These are phyloP conservation scores for Rhinoptilus africanus DNA, from an alignment of 2,113 vertebrate species.

Conservation along the genomic window DNA sequence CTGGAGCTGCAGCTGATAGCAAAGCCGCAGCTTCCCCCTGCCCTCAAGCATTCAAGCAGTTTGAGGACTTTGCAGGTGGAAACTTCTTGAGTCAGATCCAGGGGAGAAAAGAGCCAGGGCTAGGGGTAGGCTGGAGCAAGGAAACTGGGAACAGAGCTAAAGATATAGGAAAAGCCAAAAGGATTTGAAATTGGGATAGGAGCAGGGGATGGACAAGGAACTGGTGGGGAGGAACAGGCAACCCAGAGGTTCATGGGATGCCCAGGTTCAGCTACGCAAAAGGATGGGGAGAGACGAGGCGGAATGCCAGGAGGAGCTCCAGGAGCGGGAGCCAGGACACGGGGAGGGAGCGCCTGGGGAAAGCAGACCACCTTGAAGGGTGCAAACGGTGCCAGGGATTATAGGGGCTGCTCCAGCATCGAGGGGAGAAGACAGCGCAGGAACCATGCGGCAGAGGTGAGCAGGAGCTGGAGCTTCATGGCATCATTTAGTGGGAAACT, in stretches of 20 bases:
- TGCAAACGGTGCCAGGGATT: accelerated
- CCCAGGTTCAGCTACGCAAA: not conserved
- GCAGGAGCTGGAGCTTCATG: not conserved
- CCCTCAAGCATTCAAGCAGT: accelerated
- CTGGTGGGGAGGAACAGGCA: not conserved
- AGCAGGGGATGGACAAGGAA: not conserved
- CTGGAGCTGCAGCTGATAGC: not conserved
- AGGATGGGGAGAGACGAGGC: not conserved
- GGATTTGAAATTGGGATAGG: not conserved
- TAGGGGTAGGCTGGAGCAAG: not conserved
- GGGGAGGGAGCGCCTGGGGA: not conserved
- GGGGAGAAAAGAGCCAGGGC: not conserved
- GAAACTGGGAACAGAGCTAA: not conserved
- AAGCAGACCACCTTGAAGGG: not conserved
- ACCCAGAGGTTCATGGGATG: not conserved
- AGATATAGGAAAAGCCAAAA: not conserved
- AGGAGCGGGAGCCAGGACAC: not conserved
- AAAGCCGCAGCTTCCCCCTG: not conserved
- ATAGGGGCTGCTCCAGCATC: not conserved
- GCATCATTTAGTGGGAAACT: not conserved
- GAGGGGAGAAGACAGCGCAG: not conserved
- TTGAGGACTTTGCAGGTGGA: not conserved
- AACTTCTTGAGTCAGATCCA: not conserved
- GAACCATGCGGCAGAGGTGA: not conserved
- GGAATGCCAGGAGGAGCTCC: accelerated